Percentiles rank a stretch among this genome's conserved stretches.
Evolutionary conservation across 2,797 vertebrate species (phyloP).

Genomic region (Allobates femoralis): DNA sequence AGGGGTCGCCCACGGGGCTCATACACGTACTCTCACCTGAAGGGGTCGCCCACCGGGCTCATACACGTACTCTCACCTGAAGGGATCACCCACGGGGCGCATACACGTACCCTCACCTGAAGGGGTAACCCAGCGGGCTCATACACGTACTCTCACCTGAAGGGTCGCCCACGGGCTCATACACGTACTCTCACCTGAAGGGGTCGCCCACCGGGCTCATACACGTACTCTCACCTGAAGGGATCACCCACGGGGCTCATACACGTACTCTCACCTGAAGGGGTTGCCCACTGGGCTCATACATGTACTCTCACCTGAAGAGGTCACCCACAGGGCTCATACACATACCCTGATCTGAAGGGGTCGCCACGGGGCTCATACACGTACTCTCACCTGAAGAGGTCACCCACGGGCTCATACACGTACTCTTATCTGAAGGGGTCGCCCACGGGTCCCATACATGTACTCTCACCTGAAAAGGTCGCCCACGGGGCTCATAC

Average conservation of each 20-base stretch:
- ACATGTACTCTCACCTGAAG: conserved; percentile 88
- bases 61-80: conserved; percentile 88
- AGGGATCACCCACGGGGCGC: conserved; percentile 88
- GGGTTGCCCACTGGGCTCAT: conserved; percentile 89
- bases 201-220: conserved; percentile 89
- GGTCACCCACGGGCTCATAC: conserved; percentile 89
- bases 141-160: conserved; percentile 88
- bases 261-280: conserved; percentile 87
- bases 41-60: conserved; percentile 88
- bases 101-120: conserved; percentile 88
- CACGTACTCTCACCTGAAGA: conserved; percentile 88
- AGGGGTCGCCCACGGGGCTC: conserved; percentile 88
- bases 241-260: conserved; percentile 89
- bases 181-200: conserved; percentile 87
- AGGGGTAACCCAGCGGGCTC: conserved; percentile 88
- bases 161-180: conserved; percentile 90
- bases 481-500: conserved; percentile 89
- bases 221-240: conserved; percentile 87
- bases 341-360: conserved; percentile 88
- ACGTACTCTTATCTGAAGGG: conserved; percentile 86
- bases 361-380: conserved; percentile 87
- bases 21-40: conserved; percentile 88
- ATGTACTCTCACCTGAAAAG: conserved; percentile 88
- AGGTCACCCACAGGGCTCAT: conserved; percentile 89
- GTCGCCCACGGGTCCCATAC: conserved; percentile 89